These are phyloP conservation scores for Gobius niger DNA, from an alignment of 2,113 vertebrate species.

Conservation along the genomic window DNA sequence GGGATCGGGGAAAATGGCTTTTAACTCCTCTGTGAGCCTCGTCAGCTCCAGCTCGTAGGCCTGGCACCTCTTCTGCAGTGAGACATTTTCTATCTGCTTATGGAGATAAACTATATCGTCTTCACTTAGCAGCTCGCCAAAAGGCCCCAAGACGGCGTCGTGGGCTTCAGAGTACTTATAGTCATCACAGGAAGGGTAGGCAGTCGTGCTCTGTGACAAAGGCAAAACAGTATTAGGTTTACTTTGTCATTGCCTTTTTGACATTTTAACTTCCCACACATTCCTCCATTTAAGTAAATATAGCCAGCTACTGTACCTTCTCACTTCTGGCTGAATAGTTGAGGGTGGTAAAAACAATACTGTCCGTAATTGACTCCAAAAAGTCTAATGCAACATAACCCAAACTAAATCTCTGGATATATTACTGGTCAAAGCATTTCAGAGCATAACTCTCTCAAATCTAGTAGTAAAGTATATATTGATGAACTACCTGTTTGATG, in stretches of 20 bases:
- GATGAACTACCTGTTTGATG: constrained; percentile 71
- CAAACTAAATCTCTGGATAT: no score
- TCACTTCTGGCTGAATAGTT: no score
- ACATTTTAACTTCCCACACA: background rate
- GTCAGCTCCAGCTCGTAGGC: constrained; percentile 84
- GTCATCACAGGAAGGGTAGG: constrained; percentile 52
- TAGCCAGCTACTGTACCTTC: no score
- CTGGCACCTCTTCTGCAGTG: constrained; percentile 82
- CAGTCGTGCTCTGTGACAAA: constrained; percentile 54
- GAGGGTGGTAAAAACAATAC: no score
- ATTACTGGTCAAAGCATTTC: no score
- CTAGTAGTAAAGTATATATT: background rate
- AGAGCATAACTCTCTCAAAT: no score
- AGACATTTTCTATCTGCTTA: constrained; percentile 83
- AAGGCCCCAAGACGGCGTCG: constrained; percentile 88
- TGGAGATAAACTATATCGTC: constrained; percentile 86
- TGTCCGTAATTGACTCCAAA: no score
- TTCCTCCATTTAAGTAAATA: no score
- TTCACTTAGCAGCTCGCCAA: constrained; percentile 90
- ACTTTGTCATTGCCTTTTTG: background rate
- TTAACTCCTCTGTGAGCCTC: constrained; percentile 81
- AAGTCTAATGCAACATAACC: no score
- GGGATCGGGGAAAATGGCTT: constrained; percentile 83
- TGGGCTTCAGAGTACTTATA: constrained; percentile 85
- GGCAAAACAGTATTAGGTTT: background rate